Conservation (phyloP, 2,113 vertebrate genomes). For the Cyrtonyx montezumae region DNA sequence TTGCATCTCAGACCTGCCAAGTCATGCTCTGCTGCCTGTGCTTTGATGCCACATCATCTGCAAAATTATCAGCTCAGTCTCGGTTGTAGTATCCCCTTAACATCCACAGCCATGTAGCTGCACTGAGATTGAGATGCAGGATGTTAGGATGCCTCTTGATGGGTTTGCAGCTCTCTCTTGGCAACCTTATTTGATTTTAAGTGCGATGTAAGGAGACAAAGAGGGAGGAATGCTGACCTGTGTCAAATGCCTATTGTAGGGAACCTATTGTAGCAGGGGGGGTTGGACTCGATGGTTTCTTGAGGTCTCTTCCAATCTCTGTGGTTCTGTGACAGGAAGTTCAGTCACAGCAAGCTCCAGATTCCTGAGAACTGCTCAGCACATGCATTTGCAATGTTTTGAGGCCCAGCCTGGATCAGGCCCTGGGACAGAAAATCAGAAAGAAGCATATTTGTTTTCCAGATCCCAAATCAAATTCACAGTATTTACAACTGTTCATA, state of each 20-base stretch:
- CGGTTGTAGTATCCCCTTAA: neutral
- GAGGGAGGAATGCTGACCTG: neutral
- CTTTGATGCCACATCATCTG: neutral
- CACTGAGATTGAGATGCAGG: neutral
- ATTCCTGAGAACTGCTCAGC: neutral
- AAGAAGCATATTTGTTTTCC: neutral
- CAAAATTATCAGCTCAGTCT: neutral
- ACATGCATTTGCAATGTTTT: neutral
- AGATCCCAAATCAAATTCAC: neutral
- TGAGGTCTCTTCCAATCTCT: too few relatives aligned
- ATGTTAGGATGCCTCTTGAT: neutral
- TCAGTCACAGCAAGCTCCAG: neutral
- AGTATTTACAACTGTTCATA: neutral
- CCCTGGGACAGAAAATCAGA: neutral
- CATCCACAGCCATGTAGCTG: neutral
- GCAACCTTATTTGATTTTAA: neutral
- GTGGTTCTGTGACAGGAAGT: neutral
- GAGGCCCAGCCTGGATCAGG: neutral
- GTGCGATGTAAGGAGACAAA: neutral
- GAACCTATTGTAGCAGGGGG: too few relatives aligned
- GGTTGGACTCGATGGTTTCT: too few relatives aligned
- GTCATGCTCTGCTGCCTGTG: neutral
- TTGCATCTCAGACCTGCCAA: neutral
- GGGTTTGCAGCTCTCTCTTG: neutral
- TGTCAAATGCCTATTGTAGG: too few relatives aligned